phyloP scores from a whole-genome alignment of 2,797 vertebrate species.

The Helostoma temminkii region DNA sequence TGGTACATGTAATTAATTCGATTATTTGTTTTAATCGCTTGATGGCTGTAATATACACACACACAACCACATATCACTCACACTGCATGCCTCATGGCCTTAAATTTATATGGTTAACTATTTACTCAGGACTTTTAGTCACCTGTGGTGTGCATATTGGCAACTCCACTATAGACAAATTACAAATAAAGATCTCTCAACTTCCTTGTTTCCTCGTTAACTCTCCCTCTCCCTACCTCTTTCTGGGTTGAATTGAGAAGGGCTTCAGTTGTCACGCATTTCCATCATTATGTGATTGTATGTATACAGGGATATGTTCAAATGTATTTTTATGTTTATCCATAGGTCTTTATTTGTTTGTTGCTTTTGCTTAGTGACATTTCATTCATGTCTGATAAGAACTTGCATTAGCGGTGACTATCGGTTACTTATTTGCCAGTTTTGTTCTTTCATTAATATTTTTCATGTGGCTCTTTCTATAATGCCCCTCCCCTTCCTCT shows the following conservation, averaged over 20 bases:
- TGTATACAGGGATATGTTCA: constrained; percentile 21
- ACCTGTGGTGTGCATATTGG: constrained; percentile 50
- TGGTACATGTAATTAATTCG: too few species aligned
- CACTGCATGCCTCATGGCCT: constrained; percentile 33
- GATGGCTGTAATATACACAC: too few species aligned
- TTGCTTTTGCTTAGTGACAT: constrained; percentile 3
- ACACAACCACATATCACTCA: not conserved
- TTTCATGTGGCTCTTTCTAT: constrained; percentile 1
- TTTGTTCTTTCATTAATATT: not conserved
- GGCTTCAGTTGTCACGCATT: constrained; percentile 57
- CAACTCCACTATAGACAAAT: constrained; percentile 66
- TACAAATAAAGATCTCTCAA: constrained; percentile 67
- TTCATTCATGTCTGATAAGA: constrained; percentile 13
- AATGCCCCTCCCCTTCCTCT: not conserved
- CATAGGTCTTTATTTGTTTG: constrained; percentile 24
- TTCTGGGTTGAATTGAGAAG: constrained; percentile 67
- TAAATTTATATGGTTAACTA: constrained; percentile 65
- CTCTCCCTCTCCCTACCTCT: constrained; percentile 34
- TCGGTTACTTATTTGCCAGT: not conserved
- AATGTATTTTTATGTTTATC: constrained; percentile 26
- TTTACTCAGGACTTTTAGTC: constrained; percentile 58
- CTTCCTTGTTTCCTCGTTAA: constrained; percentile 69
- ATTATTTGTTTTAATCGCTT: too few species aligned
- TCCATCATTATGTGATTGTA: constrained; percentile 29
- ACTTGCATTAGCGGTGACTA: not conserved